These are phyloP conservation scores for Phycodurus eques DNA, from an alignment of 2,113 vertebrate genomes.

Conservation along the genomic window DNA sequence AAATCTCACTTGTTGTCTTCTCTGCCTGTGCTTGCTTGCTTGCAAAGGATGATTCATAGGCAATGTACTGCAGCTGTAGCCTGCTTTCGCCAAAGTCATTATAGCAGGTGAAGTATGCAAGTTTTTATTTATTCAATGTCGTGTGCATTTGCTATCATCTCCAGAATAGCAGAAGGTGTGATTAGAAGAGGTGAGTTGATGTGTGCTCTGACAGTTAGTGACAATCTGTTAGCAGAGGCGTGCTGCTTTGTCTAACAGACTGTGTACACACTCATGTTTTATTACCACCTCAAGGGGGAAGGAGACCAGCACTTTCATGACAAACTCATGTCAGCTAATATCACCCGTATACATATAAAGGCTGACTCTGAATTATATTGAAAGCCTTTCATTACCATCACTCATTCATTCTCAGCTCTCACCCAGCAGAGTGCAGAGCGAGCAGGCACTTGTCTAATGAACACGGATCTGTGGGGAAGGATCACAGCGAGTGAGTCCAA, in stretches of 20 bases:
- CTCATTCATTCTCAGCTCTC: constrained; percentile 59
- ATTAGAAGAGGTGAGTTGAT: constrained; percentile 30
- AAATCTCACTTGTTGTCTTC: constrained; percentile 28
- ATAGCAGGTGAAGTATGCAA: constrained; percentile 17
- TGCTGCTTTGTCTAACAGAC: constrained; percentile 37
- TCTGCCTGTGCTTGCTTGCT: constrained; percentile 8
- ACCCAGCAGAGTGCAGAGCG: constrained; percentile 49
- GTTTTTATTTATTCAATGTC: constrained; percentile 29
- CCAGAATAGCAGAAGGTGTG: constrained; percentile 9
- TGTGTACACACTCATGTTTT: constrained; percentile 15
- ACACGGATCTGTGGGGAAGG: constrained; percentile 59
- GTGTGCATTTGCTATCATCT: constrained; percentile 13
- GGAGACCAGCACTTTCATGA: constrained; percentile 41
- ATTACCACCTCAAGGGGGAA: constrained; percentile 30
- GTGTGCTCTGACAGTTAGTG: constrained; percentile 30
- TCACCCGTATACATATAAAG: constrained; percentile 43
- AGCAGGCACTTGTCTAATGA: constrained; percentile 67
- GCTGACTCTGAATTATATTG: constrained; percentile 68
- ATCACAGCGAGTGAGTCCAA: constrained; percentile 60
- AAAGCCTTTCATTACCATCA: constrained; percentile 67
- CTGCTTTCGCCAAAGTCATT: constrained; percentile 24
- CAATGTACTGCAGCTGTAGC: constrained; percentile 37
- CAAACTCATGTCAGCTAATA: constrained; percentile 65
- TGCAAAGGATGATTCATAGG: constrained; percentile 43
- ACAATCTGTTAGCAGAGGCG: constrained; percentile 37